Percentiles rank a stretch among this genome's conserved stretches.
Conservation (phyloP, 1,140 invertebrate species). For the Ostrea edulis region DNA sequence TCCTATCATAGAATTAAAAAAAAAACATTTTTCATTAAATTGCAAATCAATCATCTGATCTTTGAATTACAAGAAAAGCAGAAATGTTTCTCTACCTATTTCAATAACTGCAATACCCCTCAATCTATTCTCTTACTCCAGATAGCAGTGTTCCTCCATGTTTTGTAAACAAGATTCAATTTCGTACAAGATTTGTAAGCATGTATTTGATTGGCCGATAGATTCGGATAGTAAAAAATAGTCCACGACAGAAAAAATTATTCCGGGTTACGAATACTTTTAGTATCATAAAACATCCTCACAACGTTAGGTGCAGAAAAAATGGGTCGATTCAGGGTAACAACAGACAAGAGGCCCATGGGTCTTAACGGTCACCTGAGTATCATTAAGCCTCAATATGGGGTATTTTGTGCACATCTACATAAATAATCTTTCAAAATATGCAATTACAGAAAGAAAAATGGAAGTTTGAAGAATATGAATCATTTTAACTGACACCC, state of each 20-base stretch:
- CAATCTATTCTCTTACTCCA: not conserved
- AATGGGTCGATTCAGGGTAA: too few relatives aligned
- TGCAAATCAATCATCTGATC: not conserved
- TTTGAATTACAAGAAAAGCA: not conserved
- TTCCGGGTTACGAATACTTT: not conserved
- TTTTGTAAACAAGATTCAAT: constrained; percentile 37
- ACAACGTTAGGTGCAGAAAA: too few relatives aligned
- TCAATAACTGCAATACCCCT: not conserved
- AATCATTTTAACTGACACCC: too few relatives aligned
- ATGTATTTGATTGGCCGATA: not conserved
- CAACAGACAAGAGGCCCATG: too few relatives aligned
- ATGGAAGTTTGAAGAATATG: too few relatives aligned
- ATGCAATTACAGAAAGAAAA: too few relatives aligned
- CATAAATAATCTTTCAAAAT: too few relatives aligned
- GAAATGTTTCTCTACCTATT: not conserved
- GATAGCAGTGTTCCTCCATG: not conserved
- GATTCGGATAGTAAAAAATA: not conserved
- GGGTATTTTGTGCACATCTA: too few relatives aligned
- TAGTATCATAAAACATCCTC: too few relatives aligned
- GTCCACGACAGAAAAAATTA: not conserved
- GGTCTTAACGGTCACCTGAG: too few relatives aligned
- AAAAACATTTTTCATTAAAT: not conserved
- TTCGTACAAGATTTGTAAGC: constrained; percentile 22
- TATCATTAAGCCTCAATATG: too few relatives aligned
- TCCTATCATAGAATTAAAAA: not conserved